Evolutionary conservation across 1,140 invertebrate species (phyloP).

Genomic region (Pantala flavescens): DNA sequence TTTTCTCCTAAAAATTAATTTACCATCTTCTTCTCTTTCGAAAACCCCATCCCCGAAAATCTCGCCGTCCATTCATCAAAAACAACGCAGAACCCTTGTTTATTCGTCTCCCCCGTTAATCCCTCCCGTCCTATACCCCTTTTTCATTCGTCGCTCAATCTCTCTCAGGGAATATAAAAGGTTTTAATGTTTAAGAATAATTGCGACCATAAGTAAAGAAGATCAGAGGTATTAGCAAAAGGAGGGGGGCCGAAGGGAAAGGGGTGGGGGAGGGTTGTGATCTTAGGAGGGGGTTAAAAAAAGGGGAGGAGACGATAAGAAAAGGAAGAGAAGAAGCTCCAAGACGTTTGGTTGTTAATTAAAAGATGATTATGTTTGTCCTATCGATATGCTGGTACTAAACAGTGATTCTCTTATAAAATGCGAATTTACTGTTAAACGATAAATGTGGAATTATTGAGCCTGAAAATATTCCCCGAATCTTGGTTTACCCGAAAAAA

Average conservation of each 20-base stretch:
- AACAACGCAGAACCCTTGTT: not conserved
- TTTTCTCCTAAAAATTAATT: too few species aligned
- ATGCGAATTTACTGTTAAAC: too few species aligned
- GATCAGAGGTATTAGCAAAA: not conserved
- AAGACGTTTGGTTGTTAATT: too few species aligned
- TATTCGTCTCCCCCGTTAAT: not conserved
- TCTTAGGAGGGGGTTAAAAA: not conserved
- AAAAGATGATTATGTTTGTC: too few species aligned
- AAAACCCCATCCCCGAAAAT: not conserved
- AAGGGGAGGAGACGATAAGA: not conserved
- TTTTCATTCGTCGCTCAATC: not conserved
- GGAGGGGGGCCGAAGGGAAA: not conserved
- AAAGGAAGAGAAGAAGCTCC: too few species aligned
- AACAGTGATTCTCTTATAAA: too few species aligned
- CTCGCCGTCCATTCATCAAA: not conserved
- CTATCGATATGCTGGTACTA: too few species aligned
- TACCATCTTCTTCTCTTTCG: too few species aligned
- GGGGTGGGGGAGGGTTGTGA: not conserved
- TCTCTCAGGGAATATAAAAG: constrained; percentile 9
- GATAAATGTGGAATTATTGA: too few species aligned
- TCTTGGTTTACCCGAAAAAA: too few species aligned
- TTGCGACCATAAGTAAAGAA: constrained; percentile 9
- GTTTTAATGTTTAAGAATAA: constrained; percentile 11
- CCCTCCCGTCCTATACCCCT: not conserved
- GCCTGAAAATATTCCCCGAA: too few species aligned